Conservation (phyloP, 2,113 vertebrate genomes). For the Etheostoma cragini region DNA sequence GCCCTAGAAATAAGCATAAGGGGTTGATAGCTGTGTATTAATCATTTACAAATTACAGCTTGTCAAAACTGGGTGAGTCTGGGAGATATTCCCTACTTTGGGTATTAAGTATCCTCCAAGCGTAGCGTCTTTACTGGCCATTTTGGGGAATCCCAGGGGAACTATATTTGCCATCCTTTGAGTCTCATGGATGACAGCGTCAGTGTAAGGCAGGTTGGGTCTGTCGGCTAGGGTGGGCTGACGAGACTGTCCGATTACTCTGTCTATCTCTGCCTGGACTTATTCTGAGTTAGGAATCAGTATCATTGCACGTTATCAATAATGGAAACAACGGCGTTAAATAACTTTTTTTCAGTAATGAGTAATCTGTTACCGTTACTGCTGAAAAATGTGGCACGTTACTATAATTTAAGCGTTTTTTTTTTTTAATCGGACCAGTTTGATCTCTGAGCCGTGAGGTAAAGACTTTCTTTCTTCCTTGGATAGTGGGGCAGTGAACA, state of each 20-base stretch:
- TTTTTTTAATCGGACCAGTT: too few relatives aligned
- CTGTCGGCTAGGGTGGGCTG: constrained; percentile 81
- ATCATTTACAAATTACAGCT: background rate
- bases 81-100: constrained; percentile 74
- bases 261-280: constrained; percentile 85
- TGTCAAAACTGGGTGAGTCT: background rate
- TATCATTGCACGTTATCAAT: background rate
- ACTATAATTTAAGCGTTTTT: too few relatives aligned
- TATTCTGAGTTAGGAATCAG: constrained; percentile 53
- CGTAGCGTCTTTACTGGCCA: constrained; percentile 70
- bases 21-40: background rate
- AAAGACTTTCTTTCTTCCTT: too few relatives aligned
- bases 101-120: constrained; percentile 84
- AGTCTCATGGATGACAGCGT: constrained; percentile 87
- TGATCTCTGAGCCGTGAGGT: too few relatives aligned
- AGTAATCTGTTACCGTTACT: too few relatives aligned
- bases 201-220: constrained; percentile 85
- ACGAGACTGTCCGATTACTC: constrained; percentile 76
- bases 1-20: constrained; percentile 62
- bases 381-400: too few relatives aligned
- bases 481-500: too few relatives aligned
- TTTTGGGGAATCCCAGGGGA: constrained; percentile 81
- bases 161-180: constrained; percentile 85
- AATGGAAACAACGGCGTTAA: too few relatives aligned
- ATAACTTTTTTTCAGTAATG: too few relatives aligned